Evolutionary conservation across 2,888 invertebrate genomes (phyloP).

Genomic region (Platynereis dumerilii): DNA sequence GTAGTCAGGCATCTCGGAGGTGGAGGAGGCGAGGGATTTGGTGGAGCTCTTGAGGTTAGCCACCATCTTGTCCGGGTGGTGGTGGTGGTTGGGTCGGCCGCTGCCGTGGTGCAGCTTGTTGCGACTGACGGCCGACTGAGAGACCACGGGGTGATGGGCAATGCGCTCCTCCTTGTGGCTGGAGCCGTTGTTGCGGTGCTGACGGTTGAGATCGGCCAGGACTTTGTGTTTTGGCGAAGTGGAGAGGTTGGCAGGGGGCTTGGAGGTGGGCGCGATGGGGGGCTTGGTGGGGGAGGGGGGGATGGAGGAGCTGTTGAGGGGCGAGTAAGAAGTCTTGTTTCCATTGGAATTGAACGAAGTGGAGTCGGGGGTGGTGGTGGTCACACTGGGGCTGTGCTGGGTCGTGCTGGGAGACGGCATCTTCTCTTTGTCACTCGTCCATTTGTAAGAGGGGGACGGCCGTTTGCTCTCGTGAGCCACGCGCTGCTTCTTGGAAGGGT

Average conservation of each 20-base stretch:
- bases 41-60: slow-evolving; percentile 12
- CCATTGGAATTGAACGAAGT: neutral
- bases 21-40: slow-evolving; percentile 37
- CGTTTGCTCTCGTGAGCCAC: slow-evolving; percentile 73
- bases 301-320: neutral
- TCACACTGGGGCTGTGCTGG: neutral
- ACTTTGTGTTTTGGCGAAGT: too few relatives aligned
- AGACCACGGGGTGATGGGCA: too few relatives aligned
- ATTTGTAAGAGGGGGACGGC: neutral
- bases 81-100: too few relatives aligned
- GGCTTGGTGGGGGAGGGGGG: too few relatives aligned
- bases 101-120: too few relatives aligned
- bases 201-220: too few relatives aligned
- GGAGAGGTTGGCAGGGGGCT: too few relatives aligned
- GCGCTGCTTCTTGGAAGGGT: slow-evolving; percentile 76
- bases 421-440: neutral
- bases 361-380: slow-evolving; percentile 12
- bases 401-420: neutral
- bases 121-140: too few relatives aligned
- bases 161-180: too few relatives aligned
- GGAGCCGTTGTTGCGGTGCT: too few relatives aligned
- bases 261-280: too few relatives aligned
- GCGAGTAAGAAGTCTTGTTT: neutral
- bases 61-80: too few relatives aligned
- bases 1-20: slow-evolving; percentile 67